Evolutionary conservation across 2,888 invertebrate genomes (phyloP).

Genomic region (Idaea biselata): DNA sequence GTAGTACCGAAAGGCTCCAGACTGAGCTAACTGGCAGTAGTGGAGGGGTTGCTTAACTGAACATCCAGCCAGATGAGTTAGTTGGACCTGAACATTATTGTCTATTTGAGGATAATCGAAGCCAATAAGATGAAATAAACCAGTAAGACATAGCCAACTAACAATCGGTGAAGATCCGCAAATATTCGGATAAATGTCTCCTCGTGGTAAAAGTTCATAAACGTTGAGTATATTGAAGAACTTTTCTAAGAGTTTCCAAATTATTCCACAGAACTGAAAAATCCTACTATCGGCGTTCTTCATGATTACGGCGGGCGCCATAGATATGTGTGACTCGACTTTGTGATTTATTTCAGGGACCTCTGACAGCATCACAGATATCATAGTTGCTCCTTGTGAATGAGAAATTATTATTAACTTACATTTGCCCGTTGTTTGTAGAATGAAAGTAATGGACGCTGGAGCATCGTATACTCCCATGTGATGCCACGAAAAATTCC

Average conservation of each 20-base stretch:
- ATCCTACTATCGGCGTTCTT: constrained; percentile 53
- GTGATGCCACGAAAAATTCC: constrained; percentile 87
- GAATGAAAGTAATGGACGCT: constrained; percentile 84
- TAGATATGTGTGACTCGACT: constrained; percentile 76
- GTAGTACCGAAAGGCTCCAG: constrained; percentile 34
- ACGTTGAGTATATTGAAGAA: constrained; percentile 6
- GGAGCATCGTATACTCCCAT: constrained; percentile 88
- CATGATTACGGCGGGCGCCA: constrained; percentile 82
- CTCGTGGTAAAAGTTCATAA: constrained; percentile 14
- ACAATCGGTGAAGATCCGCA: constrained; percentile 10
- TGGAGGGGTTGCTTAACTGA: constrained; percentile 61
- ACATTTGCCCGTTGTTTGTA: constrained; percentile 69
- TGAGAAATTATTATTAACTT: constrained; percentile 86
- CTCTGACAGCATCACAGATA: constrained; percentile 81
- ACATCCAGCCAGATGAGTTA: constrained; percentile 55
- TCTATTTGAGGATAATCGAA: constrained; percentile 34
- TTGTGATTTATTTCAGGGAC: constrained; percentile 82
- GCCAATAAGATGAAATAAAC: constrained; percentile 30
- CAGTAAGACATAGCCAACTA: constrained; percentile 23
- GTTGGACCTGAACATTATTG: constrained; percentile 20
- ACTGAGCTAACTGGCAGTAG: constrained; percentile 35
- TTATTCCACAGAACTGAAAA: constrained; percentile 5
- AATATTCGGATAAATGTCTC: constrained; percentile 8
- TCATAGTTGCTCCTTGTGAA: constrained; percentile 84
- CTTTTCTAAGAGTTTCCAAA: neutral